These are phyloP conservation scores for Drosophila malerkotliana DNA, from an alignment of 1,140 invertebrate genomes.

Conservation along the genomic window DNA sequence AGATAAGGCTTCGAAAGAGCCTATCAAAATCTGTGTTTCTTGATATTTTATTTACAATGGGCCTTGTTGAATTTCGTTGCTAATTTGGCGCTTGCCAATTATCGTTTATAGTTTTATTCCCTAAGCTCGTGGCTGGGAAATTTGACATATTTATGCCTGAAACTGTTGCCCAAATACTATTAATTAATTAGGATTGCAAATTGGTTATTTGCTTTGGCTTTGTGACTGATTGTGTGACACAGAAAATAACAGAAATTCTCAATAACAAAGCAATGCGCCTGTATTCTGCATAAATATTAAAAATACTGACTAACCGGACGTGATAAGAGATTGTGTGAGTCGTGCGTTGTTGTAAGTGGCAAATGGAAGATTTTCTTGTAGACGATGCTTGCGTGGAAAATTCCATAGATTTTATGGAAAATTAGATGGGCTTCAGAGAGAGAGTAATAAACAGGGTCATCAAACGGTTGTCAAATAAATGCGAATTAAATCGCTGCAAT, in stretches of 20 bases:
- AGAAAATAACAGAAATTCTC: no score
- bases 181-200: background rate
- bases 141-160: background rate
- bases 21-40: conserved; percentile 7
- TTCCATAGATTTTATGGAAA: conserved; percentile 36
- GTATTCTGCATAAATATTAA: no score
- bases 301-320: background rate
- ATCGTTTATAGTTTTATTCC: background rate
- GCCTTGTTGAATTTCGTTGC: background rate
- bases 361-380: conserved; percentile 60
- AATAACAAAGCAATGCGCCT: no score
- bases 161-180: background rate
- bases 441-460: conserved; percentile 10
- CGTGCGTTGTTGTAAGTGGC: conserved; percentile 15
- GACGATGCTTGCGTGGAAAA: conserved; percentile 56
- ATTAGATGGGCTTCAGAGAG: no score
- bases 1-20: conserved; percentile 19
- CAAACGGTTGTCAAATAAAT: conserved; percentile 12
- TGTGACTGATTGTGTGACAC: no score
- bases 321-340: conserved; percentile 38
- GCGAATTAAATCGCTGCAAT: conserved; percentile 1
- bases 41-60: background rate
- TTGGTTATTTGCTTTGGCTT: background rate
- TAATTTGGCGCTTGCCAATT: conserved; percentile 2
- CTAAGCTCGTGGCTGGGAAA: background rate